These are phyloP conservation scores for Campopleginae sp. DNA, from an alignment of 2,888 invertebrate species.

Conservation along the genomic window DNA sequence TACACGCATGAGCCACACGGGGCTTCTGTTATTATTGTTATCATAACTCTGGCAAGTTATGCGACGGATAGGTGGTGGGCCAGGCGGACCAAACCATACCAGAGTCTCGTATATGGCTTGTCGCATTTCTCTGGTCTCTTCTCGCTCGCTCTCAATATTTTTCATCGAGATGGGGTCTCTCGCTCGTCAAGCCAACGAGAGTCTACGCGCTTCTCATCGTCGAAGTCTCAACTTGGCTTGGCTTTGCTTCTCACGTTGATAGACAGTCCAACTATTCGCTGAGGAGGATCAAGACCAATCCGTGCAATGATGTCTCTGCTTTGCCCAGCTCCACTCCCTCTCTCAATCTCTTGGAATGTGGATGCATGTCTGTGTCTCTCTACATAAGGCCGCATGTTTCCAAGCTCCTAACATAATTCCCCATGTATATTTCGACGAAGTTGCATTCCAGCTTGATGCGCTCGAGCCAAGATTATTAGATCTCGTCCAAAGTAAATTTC, in stretches of 20 bases:
- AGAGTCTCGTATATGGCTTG: constrained; percentile 9
- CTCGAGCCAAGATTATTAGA: constrained; percentile 43
- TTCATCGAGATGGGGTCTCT: constrained; percentile 12
- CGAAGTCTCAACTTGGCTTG: constrained; percentile 13
- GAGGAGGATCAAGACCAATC: constrained; percentile 29
- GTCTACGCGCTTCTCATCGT: constrained; percentile 1
- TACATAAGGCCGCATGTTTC: constrained; percentile 2
- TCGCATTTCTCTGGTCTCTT: constrained; percentile 1
- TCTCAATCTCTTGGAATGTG: background rate
- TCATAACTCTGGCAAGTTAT: constrained; percentile 70
- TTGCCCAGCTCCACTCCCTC: background rate
- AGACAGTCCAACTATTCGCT: constrained; percentile 35
- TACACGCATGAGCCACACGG: constrained; percentile 20
- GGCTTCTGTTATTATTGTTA: constrained; percentile 65
- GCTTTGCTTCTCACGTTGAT: constrained; percentile 26
- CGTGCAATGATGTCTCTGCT: constrained; percentile 3
- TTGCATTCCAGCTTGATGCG: constrained; percentile 39
- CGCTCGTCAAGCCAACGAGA: constrained; percentile 21
- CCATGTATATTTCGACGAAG: constrained; percentile 36
- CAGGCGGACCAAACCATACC: background rate
- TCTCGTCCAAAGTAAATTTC: constrained; percentile 26
- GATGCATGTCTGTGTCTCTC: constrained; percentile 2
- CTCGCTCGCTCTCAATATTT: background rate
- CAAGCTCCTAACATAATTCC: constrained; percentile 23
- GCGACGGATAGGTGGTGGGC: constrained; percentile 56